Evolutionary conservation across 2,888 invertebrate species (phyloP).

Genomic region (Watsonalla cultraria): DNA sequence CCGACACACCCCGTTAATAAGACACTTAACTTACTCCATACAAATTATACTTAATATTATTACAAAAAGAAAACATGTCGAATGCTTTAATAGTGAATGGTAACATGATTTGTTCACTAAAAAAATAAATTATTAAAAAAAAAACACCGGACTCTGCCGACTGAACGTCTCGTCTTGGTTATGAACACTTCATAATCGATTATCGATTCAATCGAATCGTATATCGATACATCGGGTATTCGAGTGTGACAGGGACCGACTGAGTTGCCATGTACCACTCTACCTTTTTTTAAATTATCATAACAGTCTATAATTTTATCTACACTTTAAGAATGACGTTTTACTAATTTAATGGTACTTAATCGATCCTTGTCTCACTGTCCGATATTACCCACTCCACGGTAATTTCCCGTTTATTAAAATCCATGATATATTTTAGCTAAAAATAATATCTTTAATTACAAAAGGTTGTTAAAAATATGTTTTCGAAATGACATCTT

Average conservation of each 20-base stretch:
- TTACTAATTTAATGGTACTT: neutral
- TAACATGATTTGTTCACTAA: slow-evolving; percentile 75
- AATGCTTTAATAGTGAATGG: slow-evolving; percentile 71
- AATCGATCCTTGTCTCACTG: neutral
- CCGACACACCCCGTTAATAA: slow-evolving; percentile 29
- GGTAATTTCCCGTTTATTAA: neutral
- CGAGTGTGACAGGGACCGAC: neutral
- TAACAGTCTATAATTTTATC: neutral
- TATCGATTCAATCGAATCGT: slow-evolving; percentile 1
- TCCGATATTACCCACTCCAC: neutral
- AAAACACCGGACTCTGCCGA: slow-evolving; percentile 3
- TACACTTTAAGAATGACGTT: neutral
- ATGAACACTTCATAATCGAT: neutral
- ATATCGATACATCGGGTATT: neutral
- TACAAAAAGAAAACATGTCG: slow-evolving; percentile 54
- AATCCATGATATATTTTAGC: neutral
- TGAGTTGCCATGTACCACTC: neutral
- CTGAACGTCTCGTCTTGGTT: neutral
- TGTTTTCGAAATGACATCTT: neutral
- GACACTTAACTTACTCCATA: slow-evolving; percentile 45
- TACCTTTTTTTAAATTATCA: neutral
- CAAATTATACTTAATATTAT: slow-evolving; percentile 59
- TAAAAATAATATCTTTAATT: neutral
- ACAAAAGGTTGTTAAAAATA: neutral
- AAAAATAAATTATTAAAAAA: slow-evolving; percentile 35